These are phyloP conservation scores for Cephalopholis sonnerati DNA, from an alignment of 2,113 vertebrate species.

Conservation along the genomic window DNA sequence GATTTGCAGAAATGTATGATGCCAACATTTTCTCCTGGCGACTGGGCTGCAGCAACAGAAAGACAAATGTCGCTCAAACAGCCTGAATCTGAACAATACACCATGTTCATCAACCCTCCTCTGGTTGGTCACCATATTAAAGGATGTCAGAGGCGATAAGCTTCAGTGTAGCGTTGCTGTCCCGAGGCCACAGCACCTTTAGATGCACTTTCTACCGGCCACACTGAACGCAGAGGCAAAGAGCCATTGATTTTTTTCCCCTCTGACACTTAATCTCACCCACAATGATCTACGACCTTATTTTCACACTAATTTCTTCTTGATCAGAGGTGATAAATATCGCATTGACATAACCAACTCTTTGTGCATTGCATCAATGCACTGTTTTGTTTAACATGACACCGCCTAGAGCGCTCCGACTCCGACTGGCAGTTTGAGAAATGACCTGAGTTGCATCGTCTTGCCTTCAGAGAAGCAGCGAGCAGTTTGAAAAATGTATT, in stretches of 20 bases:
- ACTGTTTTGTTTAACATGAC: constrained; percentile 80
- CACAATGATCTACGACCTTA: constrained; percentile 87
- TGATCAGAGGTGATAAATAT: constrained; percentile 90
- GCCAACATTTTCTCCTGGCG: too few species aligned
- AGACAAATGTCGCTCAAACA: constrained; percentile 19
- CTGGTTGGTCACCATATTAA: constrained; percentile 41
- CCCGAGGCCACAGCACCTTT: constrained; percentile 73
- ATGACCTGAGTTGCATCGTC: constrained; percentile 45
- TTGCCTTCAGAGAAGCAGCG: constrained; percentile 61
- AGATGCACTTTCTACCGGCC: constrained; percentile 66
- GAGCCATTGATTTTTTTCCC: constrained; percentile 82
- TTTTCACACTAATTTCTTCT: constrained; percentile 88
- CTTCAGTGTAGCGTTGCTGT: constrained; percentile 61
- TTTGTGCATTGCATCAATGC: constrained; percentile 78
- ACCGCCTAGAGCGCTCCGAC: constrained; percentile 59
- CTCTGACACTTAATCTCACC: constrained; percentile 86
- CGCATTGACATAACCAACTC: constrained; percentile 84
- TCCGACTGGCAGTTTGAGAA: constrained; percentile 73
- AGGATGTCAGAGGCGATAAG: constrained; percentile 62
- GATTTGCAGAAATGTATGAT: too few species aligned
- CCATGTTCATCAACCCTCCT: constrained; percentile 12
- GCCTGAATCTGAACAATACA: constrained; percentile 33
- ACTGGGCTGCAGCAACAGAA: neutral
- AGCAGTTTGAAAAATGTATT: constrained; percentile 61
- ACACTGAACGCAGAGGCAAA: constrained; percentile 55